phyloP scores from a whole-genome alignment of 2,888 invertebrate species.

The Drosophila atripex region DNA sequence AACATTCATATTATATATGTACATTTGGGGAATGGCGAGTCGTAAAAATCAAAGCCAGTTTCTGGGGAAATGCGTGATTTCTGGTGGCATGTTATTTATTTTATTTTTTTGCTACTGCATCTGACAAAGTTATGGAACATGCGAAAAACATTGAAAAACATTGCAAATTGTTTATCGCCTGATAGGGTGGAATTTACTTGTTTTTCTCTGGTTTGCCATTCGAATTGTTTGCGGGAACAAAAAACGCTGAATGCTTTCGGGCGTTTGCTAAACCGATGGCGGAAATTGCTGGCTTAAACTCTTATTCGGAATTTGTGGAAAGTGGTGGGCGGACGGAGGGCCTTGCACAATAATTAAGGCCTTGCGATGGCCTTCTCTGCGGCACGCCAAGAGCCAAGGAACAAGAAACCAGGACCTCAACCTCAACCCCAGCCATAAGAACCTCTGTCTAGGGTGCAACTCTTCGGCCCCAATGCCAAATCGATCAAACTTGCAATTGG shows the following conservation, averaged over 20 bases:
- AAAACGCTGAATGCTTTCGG: conserved; percentile 6
- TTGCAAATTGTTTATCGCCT: conserved; percentile 17
- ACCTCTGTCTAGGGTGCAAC: conserved; percentile 16
- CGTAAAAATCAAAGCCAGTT: conserved; percentile 56
- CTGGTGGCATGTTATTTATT: conserved; percentile 23
- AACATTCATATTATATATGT: conserved; percentile 5
- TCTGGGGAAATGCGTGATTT: conserved; percentile 59
- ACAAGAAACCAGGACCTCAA: conserved; percentile 30
- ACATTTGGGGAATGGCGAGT: conserved; percentile 13
- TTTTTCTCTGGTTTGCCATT: conserved; percentile 4
- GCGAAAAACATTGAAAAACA: conserved; percentile 4
- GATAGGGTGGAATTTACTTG: conserved; percentile 9
- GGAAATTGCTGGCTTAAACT: conserved; percentile 32
- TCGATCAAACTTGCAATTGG: conserved; percentile 70
- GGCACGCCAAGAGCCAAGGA: conserved; percentile 40
- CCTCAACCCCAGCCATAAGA: conserved; percentile 14
- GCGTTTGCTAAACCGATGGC: conserved; percentile 12
- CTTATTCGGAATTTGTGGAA: conserved; percentile 8
- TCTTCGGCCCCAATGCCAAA: conserved; percentile 53
- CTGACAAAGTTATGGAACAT: conserved; percentile 17
- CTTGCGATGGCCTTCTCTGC: conserved; percentile 46
- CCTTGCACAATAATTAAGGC: conserved; percentile 51
- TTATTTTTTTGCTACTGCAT: conserved; percentile 16
- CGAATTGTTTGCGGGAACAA: conserved; percentile 5
- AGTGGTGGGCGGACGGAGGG: not conserved